These are phyloP conservation scores for Nemurella pictetii DNA, from an alignment of 2,888 invertebrate genomes.

Conservation along the genomic window DNA sequence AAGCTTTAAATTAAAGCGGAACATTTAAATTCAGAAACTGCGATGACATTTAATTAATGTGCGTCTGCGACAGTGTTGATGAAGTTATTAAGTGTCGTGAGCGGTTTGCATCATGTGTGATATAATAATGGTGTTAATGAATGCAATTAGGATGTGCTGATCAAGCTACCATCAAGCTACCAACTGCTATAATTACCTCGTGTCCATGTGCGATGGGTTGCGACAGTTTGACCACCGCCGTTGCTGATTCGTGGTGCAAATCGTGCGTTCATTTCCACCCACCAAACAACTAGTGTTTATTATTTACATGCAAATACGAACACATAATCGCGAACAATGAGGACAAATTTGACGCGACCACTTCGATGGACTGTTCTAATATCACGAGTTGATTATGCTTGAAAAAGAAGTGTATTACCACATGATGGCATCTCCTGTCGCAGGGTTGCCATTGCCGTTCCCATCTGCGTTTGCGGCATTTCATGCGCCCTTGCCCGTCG, in stretches of 20 bases:
- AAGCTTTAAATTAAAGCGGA: not conserved
- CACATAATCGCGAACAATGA: not conserved
- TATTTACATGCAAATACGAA: not conserved
- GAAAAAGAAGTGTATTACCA: slow-evolving; percentile 37
- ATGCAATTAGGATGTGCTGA: not conserved
- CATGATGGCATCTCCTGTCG: slow-evolving; percentile 47
- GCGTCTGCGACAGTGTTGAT: not conserved
- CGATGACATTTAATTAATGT: not conserved
- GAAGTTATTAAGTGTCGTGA: not conserved
- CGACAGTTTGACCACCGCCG: not conserved
- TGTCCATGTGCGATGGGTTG: not conserved
- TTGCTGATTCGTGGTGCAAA: not conserved
- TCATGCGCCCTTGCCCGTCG: slow-evolving; percentile 65
- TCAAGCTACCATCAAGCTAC: not conserved
- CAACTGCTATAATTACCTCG: not conserved
- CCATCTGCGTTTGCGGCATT: slow-evolving; percentile 58
- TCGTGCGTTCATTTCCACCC: not conserved
- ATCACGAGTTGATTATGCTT: slow-evolving; percentile 34
- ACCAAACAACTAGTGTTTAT: not conserved
- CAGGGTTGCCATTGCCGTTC: slow-evolving; percentile 51
- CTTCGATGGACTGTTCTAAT: not conserved
- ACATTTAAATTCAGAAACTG: not conserved
- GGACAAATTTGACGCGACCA: slow-evolving; percentile 1
- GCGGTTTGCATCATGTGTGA: not conserved
- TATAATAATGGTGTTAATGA: not conserved